Evolutionary conservation across 2,113 vertebrate species (phyloP).

Genomic region (Anas platyrhynchos): DNA sequence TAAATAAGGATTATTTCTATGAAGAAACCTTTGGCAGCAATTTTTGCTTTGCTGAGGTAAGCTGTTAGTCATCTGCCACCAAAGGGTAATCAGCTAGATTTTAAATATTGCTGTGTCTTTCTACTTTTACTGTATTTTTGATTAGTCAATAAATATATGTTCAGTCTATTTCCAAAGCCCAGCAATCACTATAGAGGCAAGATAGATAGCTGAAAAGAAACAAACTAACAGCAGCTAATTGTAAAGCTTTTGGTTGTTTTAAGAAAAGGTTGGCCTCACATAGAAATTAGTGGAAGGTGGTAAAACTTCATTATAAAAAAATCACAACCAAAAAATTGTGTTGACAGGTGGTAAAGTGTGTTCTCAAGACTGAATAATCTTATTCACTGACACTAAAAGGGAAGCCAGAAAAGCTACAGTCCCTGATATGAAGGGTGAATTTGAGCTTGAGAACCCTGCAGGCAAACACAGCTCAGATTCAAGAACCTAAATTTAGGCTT

Average conservation of each 20-base stretch:
- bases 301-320: conserved; percentile 23
- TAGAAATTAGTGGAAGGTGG: conserved; percentile 31
- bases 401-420: background rate
- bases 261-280: background rate
- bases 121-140: conserved; percentile 74
- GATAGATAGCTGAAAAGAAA: conserved; percentile 36
- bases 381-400: background rate
- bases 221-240: conserved; percentile 3
- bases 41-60: conserved; percentile 73
- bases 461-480: background rate
- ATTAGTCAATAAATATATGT: conserved; percentile 72
- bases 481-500: background rate
- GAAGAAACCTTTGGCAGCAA: conserved; percentile 69
- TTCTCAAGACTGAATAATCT: background rate
- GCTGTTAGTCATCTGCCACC: conserved; percentile 72
- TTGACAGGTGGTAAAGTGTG: conserved; percentile 19
- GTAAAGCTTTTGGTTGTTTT: conserved; percentile 31
- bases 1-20: conserved; percentile 72
- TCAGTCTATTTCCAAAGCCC: conserved; percentile 54
- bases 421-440: background rate
- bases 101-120: conserved; percentile 76
- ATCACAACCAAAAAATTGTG: background rate
- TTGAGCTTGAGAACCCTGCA: background rate
- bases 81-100: conserved; percentile 72
- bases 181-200: conserved; percentile 52